Evolutionary conservation across 2,797 vertebrate genomes (phyloP), one percentile per base, ranked within the genome.

Genomic region (Diceros bicornis): DNA sequence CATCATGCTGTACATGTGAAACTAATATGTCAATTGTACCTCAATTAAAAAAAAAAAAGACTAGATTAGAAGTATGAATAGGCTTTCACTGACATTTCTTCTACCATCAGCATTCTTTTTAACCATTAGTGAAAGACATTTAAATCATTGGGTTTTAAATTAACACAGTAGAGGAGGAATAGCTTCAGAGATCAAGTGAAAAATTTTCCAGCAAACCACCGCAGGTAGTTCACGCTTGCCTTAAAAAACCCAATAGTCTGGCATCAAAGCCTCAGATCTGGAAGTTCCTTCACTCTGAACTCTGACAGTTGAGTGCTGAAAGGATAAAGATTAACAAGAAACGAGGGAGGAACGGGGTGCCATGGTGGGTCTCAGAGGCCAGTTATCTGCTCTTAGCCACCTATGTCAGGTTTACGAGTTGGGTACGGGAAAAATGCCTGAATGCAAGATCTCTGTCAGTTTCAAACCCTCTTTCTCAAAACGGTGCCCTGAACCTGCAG

Each of bases 261-360:
- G 81, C 41, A 59, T 47, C 47, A 91, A 93, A 93, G 41, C 27
- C 44, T 91, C 68, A 62, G 59, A 90, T 29, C 41, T 62, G 34
- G 47, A 66, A 86, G 32, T 44, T 59, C n/a, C 89, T 84, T 92
- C 41, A n/a, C 74, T 95, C 52, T 87, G 44, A 10, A 84, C 21
- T 47, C 13, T 69, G 75, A 75, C n/a, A 72, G 47, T 44, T 84
- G 47, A 50, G 41, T 68, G 59, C n/a, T 74, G 29, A 97, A 87
- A 79, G 59, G 37, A 75, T 32, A 94, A 71, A 52, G 18, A 75
- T 61, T 4, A 96, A 34, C 64, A 92, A 34, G 17, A 93, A 86
- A 72, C 6, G 21, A 78, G 29, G 16, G 21, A 86, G 57, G 89
- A 52, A 50, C 6, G 34, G 93, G 8, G 74, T 13, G 27, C 10